phyloP scores from a whole-genome alignment of 2,888 invertebrate genomes.

The Boloria euphrosyne region DNA sequence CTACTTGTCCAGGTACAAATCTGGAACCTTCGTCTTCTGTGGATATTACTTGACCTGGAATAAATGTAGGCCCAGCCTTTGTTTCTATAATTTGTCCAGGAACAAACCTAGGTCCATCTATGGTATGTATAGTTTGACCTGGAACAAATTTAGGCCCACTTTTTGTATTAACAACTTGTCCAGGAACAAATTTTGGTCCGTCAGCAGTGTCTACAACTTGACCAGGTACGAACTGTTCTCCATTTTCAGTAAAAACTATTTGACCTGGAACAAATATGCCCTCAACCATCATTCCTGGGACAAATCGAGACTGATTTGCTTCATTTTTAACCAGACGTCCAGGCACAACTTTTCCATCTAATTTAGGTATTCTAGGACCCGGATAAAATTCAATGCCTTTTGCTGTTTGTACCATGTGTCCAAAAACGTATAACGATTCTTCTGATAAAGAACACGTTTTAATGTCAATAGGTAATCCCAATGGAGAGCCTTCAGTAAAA shows the following conservation, averaged over 20 bases:
- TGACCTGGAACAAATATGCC: conserved; percentile 87
- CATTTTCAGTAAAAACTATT: conserved; percentile 85
- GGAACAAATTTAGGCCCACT: conserved; percentile 85
- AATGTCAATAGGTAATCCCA: conserved; percentile 83
- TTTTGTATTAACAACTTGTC: conserved; percentile 88
- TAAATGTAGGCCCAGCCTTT: conserved; percentile 88
- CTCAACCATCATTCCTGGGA: conserved; percentile 86
- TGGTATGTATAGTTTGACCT: conserved; percentile 87
- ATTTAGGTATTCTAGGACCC: conserved; percentile 74
- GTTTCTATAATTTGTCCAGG: conserved; percentile 90
- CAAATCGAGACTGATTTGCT: conserved; percentile 84
- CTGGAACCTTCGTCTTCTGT: conserved; percentile 83
- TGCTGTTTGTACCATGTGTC: conserved; percentile 85
- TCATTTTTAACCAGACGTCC: conserved; percentile 84
- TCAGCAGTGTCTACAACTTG: conserved; percentile 87
- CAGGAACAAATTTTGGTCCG: conserved; percentile 89
- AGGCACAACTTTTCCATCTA: conserved; percentile 84
- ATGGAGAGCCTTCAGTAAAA: conserved; percentile 78
- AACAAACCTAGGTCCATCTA: conserved; percentile 88
- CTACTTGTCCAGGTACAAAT: conserved; percentile 86
- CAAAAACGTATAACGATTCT: conserved; percentile 82
- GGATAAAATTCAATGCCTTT: conserved; percentile 86
- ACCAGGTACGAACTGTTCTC: conserved; percentile 87
- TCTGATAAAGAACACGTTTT: conserved; percentile 78
- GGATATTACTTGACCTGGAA: conserved; percentile 89